phyloP scores from a whole-genome alignment of 2,113 vertebrate species.

The Scytalopus superciliaris region DNA sequence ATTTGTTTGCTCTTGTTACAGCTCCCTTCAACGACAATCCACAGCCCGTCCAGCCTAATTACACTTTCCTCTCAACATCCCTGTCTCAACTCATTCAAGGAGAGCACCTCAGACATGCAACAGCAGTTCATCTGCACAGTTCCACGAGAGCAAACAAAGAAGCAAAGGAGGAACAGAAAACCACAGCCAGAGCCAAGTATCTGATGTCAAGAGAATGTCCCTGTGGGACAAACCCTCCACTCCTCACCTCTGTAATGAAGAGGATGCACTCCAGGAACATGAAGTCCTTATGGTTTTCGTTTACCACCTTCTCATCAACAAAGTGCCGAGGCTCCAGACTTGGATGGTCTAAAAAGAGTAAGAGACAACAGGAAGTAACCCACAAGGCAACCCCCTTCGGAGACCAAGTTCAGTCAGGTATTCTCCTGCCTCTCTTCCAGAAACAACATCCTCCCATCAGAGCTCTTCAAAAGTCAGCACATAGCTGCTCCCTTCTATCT shows the following conservation, averaged over 20 bases:
- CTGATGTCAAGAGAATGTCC: not conserved
- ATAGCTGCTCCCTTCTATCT: not conserved
- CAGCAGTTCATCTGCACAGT: not conserved
- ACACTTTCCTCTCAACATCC: not conserved
- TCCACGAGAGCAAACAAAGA: not conserved
- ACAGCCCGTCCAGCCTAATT: not conserved
- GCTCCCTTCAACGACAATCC: not conserved
- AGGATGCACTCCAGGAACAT: conserved; percentile 97
- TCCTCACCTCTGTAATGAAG: conserved; percentile 87
- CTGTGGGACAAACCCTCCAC: not conserved
- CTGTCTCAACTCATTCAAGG: not conserved
- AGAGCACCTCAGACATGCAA: not conserved
- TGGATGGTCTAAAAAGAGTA: conserved; percentile 82
- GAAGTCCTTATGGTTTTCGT: conserved; percentile 91
- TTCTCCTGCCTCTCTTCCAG: not conserved
- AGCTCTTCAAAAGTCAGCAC: not conserved
- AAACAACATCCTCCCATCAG: not conserved
- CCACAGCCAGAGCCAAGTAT: not conserved
- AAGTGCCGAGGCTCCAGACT: conserved; percentile 91
- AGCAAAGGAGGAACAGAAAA: conserved; percentile 23
- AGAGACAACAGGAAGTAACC: not conserved
- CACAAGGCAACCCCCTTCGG: not conserved
- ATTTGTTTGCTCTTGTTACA: conserved; percentile 7
- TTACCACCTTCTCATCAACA: conserved; percentile 89
- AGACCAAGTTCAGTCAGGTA: not conserved